Conservation (phyloP, 2,797 vertebrate genomes). For the Lepus townsendii region DNA sequence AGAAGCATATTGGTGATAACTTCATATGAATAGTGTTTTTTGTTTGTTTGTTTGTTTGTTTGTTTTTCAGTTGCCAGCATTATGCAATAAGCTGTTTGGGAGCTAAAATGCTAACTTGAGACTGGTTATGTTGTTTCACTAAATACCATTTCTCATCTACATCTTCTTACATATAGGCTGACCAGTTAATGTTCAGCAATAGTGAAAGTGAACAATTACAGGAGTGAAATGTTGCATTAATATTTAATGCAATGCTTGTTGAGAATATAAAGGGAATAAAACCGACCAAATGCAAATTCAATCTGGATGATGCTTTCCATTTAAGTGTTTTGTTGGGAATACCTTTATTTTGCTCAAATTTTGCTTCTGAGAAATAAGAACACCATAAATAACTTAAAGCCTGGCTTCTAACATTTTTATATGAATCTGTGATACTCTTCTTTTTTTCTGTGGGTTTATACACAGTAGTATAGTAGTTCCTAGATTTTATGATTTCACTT, state of each 20-base stretch:
- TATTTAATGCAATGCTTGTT: conserved; percentile 85
- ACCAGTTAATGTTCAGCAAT: conserved; percentile 78
- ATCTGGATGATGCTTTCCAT: conserved; percentile 67
- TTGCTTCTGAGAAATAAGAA: conserved; percentile 44
- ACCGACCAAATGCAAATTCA: conserved; percentile 87
- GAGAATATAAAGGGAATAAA: conserved; percentile 77
- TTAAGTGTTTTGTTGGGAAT: conserved; percentile 70
- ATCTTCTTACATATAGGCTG: conserved; percentile 68
- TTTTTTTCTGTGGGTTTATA: background rate
- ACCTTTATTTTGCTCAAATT: conserved; percentile 72
- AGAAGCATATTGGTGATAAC: conserved; percentile 47
- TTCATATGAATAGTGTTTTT: conserved; percentile 18
- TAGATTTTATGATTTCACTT: background rate
- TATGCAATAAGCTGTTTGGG: conserved; percentile 38
- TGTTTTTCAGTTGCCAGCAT: conserved; percentile 42
- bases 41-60: background rate
- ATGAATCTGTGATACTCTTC: background rate
- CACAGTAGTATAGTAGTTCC: background rate
- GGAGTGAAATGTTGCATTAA: conserved; percentile 85
- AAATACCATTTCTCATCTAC: conserved; percentile 63
- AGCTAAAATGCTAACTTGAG: conserved; percentile 65
- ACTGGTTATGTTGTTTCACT: conserved; percentile 58
- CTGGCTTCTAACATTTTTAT: conserved; percentile 44
- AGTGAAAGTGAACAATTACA: conserved; percentile 80
- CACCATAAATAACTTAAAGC: conserved; percentile 42